phyloP scores from a whole-genome alignment of 2,888 invertebrate species.

The Parnassius glacialis region DNA sequence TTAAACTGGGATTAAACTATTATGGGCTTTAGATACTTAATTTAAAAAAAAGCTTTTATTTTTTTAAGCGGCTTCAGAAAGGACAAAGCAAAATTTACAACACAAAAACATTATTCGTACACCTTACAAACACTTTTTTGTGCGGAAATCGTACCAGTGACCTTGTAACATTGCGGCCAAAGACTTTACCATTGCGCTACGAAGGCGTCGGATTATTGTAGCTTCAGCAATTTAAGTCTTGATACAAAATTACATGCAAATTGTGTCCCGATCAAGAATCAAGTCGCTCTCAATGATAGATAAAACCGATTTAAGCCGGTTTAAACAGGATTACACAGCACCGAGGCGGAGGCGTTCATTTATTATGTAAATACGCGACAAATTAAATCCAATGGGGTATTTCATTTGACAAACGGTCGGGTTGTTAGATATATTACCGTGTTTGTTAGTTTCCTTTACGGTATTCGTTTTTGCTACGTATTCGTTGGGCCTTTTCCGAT shows the following conservation, averaged over 20 bases:
- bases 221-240: conserved; percentile 66
- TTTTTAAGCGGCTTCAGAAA: too few species aligned
- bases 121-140: too few species aligned
- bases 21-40: too few species aligned
- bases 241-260: conserved; percentile 72
- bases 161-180: neutral
- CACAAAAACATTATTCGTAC: too few species aligned
- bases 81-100: too few species aligned
- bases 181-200: conserved; percentile 40
- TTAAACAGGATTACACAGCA: conserved; percentile 63
- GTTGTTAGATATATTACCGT: conserved; percentile 52
- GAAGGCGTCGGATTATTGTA: conserved; percentile 53
- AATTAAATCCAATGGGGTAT: conserved; percentile 79
- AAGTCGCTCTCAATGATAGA: conserved; percentile 76
- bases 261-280: conserved; percentile 75
- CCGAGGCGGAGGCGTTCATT: conserved; percentile 74
- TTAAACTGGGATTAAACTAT: too few species aligned
- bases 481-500: neutral
- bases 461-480: conserved; percentile 11
- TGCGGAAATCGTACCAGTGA: too few species aligned
- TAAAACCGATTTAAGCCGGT: conserved; percentile 70
- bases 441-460: conserved; percentile 44
- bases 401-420: conserved; percentile 73
- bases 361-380: conserved; percentile 80
- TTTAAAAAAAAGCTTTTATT: too few species aligned